phyloP scores from a whole-genome alignment of 2,797 vertebrate species.

The Enteromius afrohamiltoni region DNA sequence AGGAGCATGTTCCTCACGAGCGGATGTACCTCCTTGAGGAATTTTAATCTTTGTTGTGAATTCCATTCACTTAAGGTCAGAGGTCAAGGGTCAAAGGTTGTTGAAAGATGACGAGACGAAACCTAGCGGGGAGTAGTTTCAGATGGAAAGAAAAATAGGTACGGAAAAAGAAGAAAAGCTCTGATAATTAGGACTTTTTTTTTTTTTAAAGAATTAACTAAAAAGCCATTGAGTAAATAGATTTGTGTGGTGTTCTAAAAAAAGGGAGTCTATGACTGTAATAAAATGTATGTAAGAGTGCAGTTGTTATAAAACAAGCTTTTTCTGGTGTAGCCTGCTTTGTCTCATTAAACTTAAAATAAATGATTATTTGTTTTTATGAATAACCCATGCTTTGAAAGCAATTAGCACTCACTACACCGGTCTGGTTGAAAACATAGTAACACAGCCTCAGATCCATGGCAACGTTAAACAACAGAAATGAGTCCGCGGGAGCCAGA shows the following conservation, averaged over 20 bases:
- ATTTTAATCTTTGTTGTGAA: slow-evolving; percentile 82
- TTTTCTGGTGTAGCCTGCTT: slow-evolving; percentile 81
- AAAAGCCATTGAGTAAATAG: slow-evolving; percentile 83
- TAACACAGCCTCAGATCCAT: slow-evolving; percentile 65
- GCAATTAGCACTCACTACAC: slow-evolving; percentile 33
- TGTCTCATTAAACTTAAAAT: slow-evolving; percentile 79
- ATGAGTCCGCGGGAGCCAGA: slow-evolving; percentile 50
- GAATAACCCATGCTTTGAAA: slow-evolving; percentile 62
- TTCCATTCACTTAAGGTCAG: slow-evolving; percentile 70
- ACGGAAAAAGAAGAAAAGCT: slow-evolving; percentile 56
- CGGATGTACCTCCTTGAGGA: slow-evolving; percentile 72
- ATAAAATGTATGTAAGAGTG: slow-evolving; percentile 83
- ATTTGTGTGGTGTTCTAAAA: slow-evolving; percentile 81
- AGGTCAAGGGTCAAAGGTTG: slow-evolving; percentile 74
- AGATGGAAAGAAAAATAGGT: slow-evolving; percentile 62
- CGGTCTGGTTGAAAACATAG: slow-evolving; percentile 56
- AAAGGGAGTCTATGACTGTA: slow-evolving; percentile 80
- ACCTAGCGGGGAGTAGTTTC: slow-evolving; percentile 63
- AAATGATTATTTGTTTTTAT: slow-evolving; percentile 74
- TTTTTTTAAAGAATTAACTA: slow-evolving; percentile 69
- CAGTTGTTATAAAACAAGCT: slow-evolving; percentile 79
- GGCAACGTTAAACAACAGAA: slow-evolving; percentile 63
- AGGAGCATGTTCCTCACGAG: slow-evolving; percentile 78
- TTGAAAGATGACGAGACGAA: slow-evolving; percentile 59
- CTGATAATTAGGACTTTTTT: slow-evolving; percentile 63